phyloP scores from a whole-genome alignment of 2,797 vertebrate genomes.

The Steatocranus sp. region DNA sequence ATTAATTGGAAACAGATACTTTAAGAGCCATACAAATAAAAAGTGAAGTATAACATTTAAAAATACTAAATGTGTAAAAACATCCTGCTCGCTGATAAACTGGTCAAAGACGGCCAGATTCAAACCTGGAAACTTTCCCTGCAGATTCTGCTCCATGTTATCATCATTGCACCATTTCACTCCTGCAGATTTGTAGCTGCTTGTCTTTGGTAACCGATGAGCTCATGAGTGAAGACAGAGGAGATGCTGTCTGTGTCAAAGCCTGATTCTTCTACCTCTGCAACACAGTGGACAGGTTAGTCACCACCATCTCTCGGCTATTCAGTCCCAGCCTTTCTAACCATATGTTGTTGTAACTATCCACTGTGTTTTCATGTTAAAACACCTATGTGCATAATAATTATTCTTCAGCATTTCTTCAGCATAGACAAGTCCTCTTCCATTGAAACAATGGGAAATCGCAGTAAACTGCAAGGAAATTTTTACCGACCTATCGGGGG shows the following conservation, averaged over 20 bases:
- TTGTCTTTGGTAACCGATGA: neutral
- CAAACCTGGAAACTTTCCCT: neutral
- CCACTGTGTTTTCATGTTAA: neutral
- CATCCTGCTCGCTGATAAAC: neutral
- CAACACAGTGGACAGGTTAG: rapidly evolving
- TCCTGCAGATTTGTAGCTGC: neutral
- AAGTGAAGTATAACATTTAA: neutral
- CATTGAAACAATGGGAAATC: neutral
- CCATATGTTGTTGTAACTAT: neutral
- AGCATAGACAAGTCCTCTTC: neutral
- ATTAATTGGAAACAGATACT: neutral
- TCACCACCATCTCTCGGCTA: no score
- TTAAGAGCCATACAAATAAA: neutral
- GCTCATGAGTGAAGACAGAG: neutral
- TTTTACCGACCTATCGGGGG: rapidly evolving
- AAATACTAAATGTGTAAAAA: neutral
- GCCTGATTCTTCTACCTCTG: neutral
- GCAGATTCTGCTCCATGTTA: neutral
- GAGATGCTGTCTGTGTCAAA: neutral
- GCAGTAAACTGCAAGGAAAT: rapidly evolving
- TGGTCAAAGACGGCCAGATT: neutral
- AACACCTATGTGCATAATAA: neutral
- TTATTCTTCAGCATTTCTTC: neutral
- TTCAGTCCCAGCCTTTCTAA: neutral
- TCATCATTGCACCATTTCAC: neutral